These are phyloP conservation scores for Hymenopus coronatus DNA, from an alignment of 2,888 invertebrate genomes.

Conservation along the genomic window DNA sequence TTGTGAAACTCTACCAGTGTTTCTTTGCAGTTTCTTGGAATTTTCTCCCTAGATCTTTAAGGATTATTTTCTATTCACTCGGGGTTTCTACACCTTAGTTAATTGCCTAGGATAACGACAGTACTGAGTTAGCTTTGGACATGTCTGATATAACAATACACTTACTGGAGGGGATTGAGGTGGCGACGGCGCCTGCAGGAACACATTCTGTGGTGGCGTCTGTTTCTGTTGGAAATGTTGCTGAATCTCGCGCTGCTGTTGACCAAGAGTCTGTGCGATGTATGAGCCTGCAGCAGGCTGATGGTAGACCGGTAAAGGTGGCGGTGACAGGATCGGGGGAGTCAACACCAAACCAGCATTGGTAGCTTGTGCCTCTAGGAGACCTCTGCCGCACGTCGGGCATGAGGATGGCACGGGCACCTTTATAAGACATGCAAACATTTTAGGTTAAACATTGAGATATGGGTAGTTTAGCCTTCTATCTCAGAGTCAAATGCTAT, in stretches of 20 bases:
- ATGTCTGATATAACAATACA: too few relatives aligned
- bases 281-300: neutral
- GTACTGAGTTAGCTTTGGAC: too few relatives aligned
- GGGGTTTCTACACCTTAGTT: too few relatives aligned
- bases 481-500: too few relatives aligned
- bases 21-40: too few relatives aligned
- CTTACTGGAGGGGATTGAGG: constrained; percentile 11
- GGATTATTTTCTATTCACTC: too few relatives aligned
- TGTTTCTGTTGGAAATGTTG: constrained; percentile 32
- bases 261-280: neutral
- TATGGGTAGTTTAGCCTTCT: too few relatives aligned
- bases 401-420: neutral
- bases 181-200: constrained; percentile 27
- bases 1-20: too few relatives aligned
- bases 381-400: neutral
- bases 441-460: too few relatives aligned
- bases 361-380: neutral
- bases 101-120: too few relatives aligned
- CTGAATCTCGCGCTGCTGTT: constrained; percentile 25
- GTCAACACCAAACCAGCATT: neutral
- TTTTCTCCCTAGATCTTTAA: too few relatives aligned
- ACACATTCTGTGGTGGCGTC: constrained; percentile 27
- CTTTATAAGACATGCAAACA: neutral
- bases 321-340: neutral
- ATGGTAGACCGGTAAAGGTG: neutral